Percentiles rank a stretch among this genome's conserved stretches.
Evolutionary conservation across 2,888 invertebrate species (phyloP).

Genomic region (Tryphoninae sp.): DNA sequence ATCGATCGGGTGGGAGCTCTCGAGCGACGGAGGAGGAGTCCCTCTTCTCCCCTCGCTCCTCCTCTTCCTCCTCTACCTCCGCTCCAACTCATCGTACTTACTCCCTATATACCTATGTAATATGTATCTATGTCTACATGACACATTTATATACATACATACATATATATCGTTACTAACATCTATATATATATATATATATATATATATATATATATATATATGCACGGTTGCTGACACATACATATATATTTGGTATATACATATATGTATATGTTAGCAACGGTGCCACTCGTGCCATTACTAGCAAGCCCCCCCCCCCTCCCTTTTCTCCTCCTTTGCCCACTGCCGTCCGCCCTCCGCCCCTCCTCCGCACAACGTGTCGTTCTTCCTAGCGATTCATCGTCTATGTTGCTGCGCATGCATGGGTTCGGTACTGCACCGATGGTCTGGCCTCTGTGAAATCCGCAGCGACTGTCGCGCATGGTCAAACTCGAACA

Average conservation of each 20-base stretch:
- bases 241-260: too few relatives aligned
- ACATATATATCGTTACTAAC: too few relatives aligned
- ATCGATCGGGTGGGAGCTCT: constrained; percentile 76
- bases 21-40: constrained; percentile 64
- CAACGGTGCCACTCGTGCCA: constrained; percentile 15
- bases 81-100: constrained; percentile 41
- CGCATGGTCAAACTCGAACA: not conserved
- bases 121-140: not conserved
- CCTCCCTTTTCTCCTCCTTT: not conserved
- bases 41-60: constrained; percentile 76
- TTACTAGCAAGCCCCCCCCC: too few relatives aligned
- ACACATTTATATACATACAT: not conserved
- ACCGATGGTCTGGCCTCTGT: not conserved
- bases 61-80: constrained; percentile 71
- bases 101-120: too few relatives aligned
- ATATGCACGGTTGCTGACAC: too few relatives aligned
- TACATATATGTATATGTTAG: not conserved
- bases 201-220: too few relatives aligned
- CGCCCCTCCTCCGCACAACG: not conserved
- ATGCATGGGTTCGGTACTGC: constrained; percentile 27
- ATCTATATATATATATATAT: too few relatives aligned
- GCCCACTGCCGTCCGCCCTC: constrained; percentile 8
- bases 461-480: not conserved
- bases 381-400: not conserved
- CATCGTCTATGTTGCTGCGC: constrained; percentile 36